phyloP scores from a whole-genome alignment of 2,797 vertebrate genomes.

The Aulostomus chinensis region DNA sequence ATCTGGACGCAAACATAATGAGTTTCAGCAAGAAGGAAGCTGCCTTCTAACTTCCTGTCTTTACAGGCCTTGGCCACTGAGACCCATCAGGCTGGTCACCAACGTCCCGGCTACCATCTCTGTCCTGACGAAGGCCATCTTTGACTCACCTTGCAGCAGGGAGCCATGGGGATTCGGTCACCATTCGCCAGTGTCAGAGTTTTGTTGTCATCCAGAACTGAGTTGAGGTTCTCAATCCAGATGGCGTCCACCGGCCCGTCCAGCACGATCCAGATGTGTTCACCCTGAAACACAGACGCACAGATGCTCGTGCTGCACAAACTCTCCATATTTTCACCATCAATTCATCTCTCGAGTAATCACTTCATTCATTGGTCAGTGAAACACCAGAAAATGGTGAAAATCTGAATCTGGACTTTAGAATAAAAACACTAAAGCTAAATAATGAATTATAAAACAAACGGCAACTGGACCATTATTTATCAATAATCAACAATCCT shows the following conservation, averaged over 20 bases:
- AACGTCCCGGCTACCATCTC: too few species aligned
- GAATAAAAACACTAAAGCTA: too few species aligned
- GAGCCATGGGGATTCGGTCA: slow-evolving; percentile 91
- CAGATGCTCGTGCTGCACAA: background rate
- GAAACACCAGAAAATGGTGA: too few species aligned
- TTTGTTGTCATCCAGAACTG: slow-evolving; percentile 93
- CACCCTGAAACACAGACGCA: slow-evolving; percentile 68
- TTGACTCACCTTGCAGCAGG: slow-evolving; percentile 90
- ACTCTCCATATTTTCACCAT: background rate
- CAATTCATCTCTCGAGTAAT: background rate
- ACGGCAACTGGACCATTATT: too few species aligned
- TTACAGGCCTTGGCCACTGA: too few species aligned
- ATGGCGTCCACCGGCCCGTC: slow-evolving; percentile 94
- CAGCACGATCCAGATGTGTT: slow-evolving; percentile 92
- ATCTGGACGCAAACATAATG: slow-evolving; percentile 46
- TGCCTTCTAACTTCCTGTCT: too few species aligned
- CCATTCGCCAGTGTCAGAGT: slow-evolving; percentile 92
- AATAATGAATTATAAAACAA: too few species aligned
- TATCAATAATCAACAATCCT: background rate
- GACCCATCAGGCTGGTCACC: too few species aligned
- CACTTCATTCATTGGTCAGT: too few species aligned
- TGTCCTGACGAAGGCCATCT: too few species aligned
- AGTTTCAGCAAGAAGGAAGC: too few species aligned
- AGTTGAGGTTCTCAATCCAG: slow-evolving; percentile 96
- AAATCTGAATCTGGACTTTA: too few species aligned